Evolutionary conservation across 1,140 invertebrate genomes (phyloP), one percentile per base, ranked within the genome.

Genomic region (Lysiphlebus fabarum): DNA sequence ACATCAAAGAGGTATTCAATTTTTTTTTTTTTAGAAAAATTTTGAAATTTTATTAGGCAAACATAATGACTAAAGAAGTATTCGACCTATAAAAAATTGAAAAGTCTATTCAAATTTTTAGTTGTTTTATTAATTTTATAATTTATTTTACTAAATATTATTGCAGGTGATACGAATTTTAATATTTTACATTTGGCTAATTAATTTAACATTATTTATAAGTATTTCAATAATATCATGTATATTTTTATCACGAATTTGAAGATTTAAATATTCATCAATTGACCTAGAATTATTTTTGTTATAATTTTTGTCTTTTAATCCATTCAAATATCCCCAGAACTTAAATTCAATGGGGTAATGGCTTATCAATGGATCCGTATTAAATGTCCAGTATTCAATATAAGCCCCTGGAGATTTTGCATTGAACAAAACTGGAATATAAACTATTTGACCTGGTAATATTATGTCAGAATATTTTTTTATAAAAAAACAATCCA

Each of bases 171-270:
- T n/a, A n/a, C n/a, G n/a, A n/a, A n/a, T n/a, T n/a, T n/a, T n/a
- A n/a, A n/a, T n/a, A n/a, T n/a, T n/a, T n/a, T n/a, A n/a, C n/a
- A n/a, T n/a, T n/a, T n/a, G n/a, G n/a, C n/a, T n/a, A n/a, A n/a
- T n/a, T n/a, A n/a, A n/a, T n/a, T n/a, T 26, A 26, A 26, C 17
- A 26, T 26, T 26, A 26, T 26, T 26, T 0, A 0, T 1, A 1
- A 73, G 12, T 0, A 71, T 53, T 0, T 67, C 43, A 0, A 70
- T 12, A 10, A 69, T 66, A 3, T 67, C 61, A 3, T 53, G 12
- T 8, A 73, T 64, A 6, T n/a, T 48, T 0, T 36, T 36, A 4
- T 67, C 36, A 0, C 66, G 58, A 6, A 70, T 45, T 0, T 64
- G 41, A 6, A 11, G 40, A 17, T 62, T 48, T 5, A 74, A 40